Evolutionary conservation across 2,797 vertebrate species (phyloP).

Genomic region (Hippocampus kuda): DNA sequence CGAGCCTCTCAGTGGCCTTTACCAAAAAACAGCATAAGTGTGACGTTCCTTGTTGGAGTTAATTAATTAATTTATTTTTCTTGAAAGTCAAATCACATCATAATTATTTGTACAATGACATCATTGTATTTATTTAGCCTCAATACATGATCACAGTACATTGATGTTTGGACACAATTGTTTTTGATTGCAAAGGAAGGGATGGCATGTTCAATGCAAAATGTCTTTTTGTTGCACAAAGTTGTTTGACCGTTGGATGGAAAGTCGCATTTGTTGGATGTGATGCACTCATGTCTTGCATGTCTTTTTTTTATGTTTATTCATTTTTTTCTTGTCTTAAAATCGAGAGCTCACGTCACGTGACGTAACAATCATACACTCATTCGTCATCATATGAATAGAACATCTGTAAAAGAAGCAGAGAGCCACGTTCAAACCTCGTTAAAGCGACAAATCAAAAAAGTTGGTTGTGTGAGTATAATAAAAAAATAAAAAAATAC

Average conservation of each 20-base stretch:
- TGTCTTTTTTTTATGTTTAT: conserved; percentile 38
- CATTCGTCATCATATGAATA: not conserved
- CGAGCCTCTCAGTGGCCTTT: conserved; percentile 65
- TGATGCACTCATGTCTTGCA: conserved; percentile 49
- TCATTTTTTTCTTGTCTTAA: conserved; percentile 38
- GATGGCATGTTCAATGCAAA: conserved; percentile 55
- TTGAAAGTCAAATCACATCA: not conserved
- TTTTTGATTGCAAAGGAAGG: conserved; percentile 80
- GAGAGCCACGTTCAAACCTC: conserved; percentile 3
- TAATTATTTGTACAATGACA: not conserved
- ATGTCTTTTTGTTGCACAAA: conserved; percentile 45
- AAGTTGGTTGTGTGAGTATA: not conserved
- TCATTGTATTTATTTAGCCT: not conserved
- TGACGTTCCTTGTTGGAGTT: conserved; percentile 37
- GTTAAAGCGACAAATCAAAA: conserved; percentile 3
- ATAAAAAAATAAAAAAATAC: not conserved
- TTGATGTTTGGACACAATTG: not conserved
- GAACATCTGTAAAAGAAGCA: not conserved
- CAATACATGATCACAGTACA: not conserved
- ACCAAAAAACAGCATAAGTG: conserved; percentile 40
- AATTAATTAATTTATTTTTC: too few species aligned
- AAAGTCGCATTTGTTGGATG: conserved; percentile 28
- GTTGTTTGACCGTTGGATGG: not conserved
- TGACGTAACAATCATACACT: conserved; percentile 25
- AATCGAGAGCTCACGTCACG: conserved; percentile 43